A percentile compares a stretch with the other conserved stretches of the same genome.
phyloP scores from a whole-genome alignment of 92 coral and sea anemone genomes.

The Porites lobata region DNA sequence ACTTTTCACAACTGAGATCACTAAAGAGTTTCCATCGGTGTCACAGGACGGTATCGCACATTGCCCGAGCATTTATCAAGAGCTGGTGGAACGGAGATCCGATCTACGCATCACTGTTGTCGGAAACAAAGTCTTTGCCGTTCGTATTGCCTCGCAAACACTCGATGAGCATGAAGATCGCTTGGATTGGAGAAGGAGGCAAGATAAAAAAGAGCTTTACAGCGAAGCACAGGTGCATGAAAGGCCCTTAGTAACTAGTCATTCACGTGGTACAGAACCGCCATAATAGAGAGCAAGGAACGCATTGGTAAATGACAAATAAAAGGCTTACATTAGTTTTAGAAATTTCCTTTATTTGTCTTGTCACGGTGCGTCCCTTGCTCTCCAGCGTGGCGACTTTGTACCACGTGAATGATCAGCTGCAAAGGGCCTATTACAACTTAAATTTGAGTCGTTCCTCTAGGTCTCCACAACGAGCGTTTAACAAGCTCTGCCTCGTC shows the following conservation, averaged over 20 bases:
- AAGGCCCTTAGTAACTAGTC: too few species aligned
- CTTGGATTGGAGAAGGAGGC: slow-evolving; percentile 42
- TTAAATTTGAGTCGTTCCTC: too few species aligned
- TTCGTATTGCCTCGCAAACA: slow-evolving; percentile 33
- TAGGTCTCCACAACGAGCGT: too few species aligned
- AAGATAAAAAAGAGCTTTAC: slow-evolving; percentile 14
- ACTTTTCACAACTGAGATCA: slow-evolving; percentile 54
- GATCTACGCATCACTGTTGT: slow-evolving; percentile 61
- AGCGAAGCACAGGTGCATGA: slow-evolving; percentile 15
- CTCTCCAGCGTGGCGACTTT: too few species aligned
- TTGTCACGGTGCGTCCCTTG: too few species aligned
- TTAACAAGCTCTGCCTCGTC: background rate
- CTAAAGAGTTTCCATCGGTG: slow-evolving; percentile 25
- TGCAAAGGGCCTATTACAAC: too few species aligned
- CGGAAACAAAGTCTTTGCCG: slow-evolving; percentile 33
- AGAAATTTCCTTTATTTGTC: too few species aligned
- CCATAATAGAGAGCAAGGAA: too few species aligned
- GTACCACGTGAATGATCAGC: too few species aligned
- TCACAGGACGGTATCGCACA: slow-evolving; percentile 29
- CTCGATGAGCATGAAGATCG: slow-evolving; percentile 26
- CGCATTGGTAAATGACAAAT: too few species aligned
- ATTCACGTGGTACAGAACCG: too few species aligned
- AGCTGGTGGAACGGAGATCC: slow-evolving; percentile 47
- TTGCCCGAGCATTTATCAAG: slow-evolving; percentile 69
- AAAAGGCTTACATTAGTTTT: too few species aligned